Conservation (phyloP, 2,888 invertebrate species). For the Euzophera pinguis region DNA sequence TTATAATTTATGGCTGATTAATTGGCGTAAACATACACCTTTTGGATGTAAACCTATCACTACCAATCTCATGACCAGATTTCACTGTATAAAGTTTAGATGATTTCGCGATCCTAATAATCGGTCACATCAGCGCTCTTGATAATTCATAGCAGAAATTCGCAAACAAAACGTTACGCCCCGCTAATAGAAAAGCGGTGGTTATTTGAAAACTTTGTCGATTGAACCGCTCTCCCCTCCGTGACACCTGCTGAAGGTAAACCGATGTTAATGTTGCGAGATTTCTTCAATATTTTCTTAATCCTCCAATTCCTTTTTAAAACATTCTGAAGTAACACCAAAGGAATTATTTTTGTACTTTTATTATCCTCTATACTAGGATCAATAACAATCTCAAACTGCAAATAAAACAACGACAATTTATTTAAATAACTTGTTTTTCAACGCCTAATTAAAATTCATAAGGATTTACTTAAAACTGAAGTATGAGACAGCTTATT, state of each 20-base stretch:
- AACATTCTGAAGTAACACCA: background rate
- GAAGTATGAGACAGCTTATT: too few relatives aligned
- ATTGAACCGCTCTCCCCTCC: conserved; percentile 21
- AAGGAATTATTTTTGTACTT: too few relatives aligned
- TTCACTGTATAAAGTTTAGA: too few relatives aligned
- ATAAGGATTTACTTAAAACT: too few relatives aligned
- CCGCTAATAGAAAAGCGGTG: conserved; percentile 46
- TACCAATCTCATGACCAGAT: too few relatives aligned
- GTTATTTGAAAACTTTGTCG: conserved; percentile 49
- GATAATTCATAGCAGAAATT: background rate
- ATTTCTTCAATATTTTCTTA: conserved; percentile 1
- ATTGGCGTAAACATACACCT: too few relatives aligned
- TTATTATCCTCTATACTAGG: background rate
- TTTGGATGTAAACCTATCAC: too few relatives aligned
- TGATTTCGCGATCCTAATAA: background rate
- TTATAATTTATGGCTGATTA: too few relatives aligned
- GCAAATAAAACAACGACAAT: too few relatives aligned
- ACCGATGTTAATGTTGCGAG: background rate
- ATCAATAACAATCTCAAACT: too few relatives aligned
- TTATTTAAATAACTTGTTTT: too few relatives aligned
- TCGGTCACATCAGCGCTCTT: background rate
- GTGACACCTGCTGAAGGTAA: background rate
- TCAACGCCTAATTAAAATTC: too few relatives aligned
- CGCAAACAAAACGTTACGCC: conserved; percentile 23
- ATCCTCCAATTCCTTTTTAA: background rate